phyloP scores from a whole-genome alignment of 2,797 vertebrate genomes.

The Pelodytes ibericus region DNA sequence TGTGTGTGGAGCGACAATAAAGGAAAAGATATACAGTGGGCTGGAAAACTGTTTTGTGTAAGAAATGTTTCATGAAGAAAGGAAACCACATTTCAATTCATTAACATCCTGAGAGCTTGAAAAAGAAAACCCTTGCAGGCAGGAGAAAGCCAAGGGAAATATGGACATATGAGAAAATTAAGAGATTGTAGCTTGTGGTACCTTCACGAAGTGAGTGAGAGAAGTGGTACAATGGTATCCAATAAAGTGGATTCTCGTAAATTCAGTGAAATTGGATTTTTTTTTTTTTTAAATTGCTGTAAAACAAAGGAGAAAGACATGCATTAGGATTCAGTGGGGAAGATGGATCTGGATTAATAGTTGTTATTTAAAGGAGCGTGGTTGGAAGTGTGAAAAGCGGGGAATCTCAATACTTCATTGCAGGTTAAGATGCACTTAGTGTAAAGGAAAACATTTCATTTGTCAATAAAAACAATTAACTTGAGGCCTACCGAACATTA shows the following conservation, averaged over 20 bases:
- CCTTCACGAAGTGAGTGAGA: constrained; percentile 8
- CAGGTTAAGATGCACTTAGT: constrained; percentile 56
- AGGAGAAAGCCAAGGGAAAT: constrained; percentile 32
- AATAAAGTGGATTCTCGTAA: background rate
- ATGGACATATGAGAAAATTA: constrained; percentile 31
- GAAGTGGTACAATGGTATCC: constrained; percentile 12
- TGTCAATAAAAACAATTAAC: constrained; percentile 58
- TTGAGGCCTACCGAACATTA: constrained; percentile 47
- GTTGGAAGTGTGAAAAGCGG: constrained; percentile 53
- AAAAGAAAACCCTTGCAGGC: constrained; percentile 33
- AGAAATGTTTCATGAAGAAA: constrained; percentile 47
- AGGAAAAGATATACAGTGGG: constrained; percentile 47
- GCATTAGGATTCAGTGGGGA: constrained; percentile 45
- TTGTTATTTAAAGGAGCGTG: constrained; percentile 40
- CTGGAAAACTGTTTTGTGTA: constrained; percentile 44
- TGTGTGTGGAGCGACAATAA: constrained; percentile 42
- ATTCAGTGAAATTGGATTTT: background rate
- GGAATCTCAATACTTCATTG: constrained; percentile 52
- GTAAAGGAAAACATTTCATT: constrained; percentile 57
- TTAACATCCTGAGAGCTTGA: constrained; percentile 37
- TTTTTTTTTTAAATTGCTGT: constrained; percentile 25
- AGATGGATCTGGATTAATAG: constrained; percentile 51
- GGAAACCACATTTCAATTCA: constrained; percentile 43
- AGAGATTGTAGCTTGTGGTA: constrained; percentile 31
- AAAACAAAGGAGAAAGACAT: constrained; percentile 3